These are phyloP conservation scores for human (Homo sapiens) DNA, from an alignment of 2,113 vertebrate species.

Conservation along the genomic window DNA sequence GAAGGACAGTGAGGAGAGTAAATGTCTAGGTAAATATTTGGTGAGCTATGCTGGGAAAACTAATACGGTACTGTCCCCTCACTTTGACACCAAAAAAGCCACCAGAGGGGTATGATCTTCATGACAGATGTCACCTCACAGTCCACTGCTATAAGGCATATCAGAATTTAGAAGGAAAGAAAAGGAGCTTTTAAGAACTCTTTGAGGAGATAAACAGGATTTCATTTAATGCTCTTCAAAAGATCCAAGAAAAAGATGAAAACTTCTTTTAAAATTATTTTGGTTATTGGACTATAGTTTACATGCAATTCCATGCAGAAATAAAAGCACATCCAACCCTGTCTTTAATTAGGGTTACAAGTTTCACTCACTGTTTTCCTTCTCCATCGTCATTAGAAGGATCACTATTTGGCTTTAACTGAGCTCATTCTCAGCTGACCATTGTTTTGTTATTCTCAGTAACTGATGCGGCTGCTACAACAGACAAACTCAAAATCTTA, in stretches of 20 bases:
- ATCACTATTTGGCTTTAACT: neutral
- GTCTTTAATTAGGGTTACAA: neutral
- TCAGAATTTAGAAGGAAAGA: neutral
- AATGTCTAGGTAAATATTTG: neutral
- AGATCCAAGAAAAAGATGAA: neutral
- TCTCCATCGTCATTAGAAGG: neutral
- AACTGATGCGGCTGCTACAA: neutral
- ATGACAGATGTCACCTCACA: neutral
- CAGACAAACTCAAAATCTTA: neutral
- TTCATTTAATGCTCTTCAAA: neutral
- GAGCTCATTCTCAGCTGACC: neutral
- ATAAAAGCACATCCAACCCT: neutral
- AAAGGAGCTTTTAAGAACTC: neutral
- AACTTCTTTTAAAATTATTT: neutral
- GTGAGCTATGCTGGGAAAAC: neutral
- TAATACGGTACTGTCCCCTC: neutral
- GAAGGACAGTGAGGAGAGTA: neutral
- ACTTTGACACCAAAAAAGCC: neutral
- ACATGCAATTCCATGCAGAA: neutral
- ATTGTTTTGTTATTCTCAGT: neutral
- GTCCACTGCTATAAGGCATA: neutral
- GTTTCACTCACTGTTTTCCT: neutral
- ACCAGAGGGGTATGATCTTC: neutral
- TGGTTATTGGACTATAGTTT: neutral
- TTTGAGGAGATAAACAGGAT: neutral